A percentile compares a stretch with the other conserved stretches of the same genome.
phyloP scores from a whole-genome alignment of 2,797 vertebrate genomes.

The Danio aesculapii region DNA sequence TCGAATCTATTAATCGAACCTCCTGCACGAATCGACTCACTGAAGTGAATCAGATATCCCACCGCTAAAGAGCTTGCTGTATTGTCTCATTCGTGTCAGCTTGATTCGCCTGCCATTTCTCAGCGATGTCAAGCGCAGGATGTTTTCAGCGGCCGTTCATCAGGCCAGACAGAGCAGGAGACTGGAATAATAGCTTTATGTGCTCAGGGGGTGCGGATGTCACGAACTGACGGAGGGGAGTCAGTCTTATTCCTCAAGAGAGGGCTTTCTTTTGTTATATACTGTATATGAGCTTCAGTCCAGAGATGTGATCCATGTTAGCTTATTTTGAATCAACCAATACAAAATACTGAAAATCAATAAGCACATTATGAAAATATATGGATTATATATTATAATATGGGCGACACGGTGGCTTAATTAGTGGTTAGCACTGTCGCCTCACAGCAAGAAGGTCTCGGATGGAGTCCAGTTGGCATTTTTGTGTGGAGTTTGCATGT shows the following conservation, averaged over 20 bases:
- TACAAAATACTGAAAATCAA: too few relatives aligned
- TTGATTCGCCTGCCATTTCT: conserved; percentile 48
- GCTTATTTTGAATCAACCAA: too few relatives aligned
- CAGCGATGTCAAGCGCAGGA: conserved; percentile 42
- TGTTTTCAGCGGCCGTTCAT: conserved; percentile 15
- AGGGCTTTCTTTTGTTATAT: conserved; percentile 12
- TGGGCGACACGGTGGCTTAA: too few relatives aligned
- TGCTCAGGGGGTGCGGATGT: neutral
- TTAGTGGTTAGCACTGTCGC: too few relatives aligned
- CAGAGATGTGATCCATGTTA: neutral
- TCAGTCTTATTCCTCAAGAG: neutral
- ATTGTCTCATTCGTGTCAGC: conserved; percentile 49
- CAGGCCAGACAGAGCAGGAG: neutral
- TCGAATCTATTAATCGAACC: neutral
- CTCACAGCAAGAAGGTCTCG: too few relatives aligned
- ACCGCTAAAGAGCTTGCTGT: conserved; percentile 24
- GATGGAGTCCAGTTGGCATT: too few relatives aligned
- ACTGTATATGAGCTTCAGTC: neutral
- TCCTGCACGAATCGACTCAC: conserved; percentile 9
- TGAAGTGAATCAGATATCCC: conserved; percentile 4
- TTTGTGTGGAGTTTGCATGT: too few relatives aligned
- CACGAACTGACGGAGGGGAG: conserved; percentile 10
- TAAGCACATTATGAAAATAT: neutral
- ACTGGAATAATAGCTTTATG: conserved; percentile 15
- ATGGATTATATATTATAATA: neutral